Percentiles rank a stretch among this genome's conserved stretches.
These are phyloP conservation scores for Vanessa cardui DNA, from an alignment of 2,888 invertebrate genomes.

Conservation along the genomic window DNA sequence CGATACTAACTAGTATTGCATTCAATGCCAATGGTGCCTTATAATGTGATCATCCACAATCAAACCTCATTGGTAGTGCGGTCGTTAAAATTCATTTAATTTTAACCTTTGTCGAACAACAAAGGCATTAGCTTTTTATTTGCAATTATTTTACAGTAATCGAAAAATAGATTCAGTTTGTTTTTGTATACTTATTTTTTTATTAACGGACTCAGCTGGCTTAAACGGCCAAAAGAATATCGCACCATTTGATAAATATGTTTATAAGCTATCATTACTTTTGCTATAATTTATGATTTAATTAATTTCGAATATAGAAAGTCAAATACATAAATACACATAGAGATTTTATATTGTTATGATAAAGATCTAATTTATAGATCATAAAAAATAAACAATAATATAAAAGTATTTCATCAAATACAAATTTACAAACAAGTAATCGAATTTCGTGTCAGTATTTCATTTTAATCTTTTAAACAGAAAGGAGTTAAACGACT, in stretches of 20 bases:
- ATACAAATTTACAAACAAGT: constrained; percentile 12
- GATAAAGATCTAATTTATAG: constrained; percentile 2
- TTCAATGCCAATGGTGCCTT: constrained; percentile 49
- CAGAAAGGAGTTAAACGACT: constrained; percentile 70
- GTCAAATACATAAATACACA: no score
- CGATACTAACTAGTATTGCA: constrained; percentile 61
- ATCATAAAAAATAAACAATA: neutral
- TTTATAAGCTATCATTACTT: no score
- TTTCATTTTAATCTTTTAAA: constrained; percentile 60
- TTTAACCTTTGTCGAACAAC: neutral
- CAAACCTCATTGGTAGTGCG: neutral
- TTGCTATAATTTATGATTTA: no score
- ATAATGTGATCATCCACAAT: constrained; percentile 6
- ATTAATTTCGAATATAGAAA: no score
- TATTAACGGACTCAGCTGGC: neutral
- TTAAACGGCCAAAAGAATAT: no score
- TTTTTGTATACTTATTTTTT: neutral
- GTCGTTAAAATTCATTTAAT: neutral
- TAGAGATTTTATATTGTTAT: no score
- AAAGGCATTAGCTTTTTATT: neutral
- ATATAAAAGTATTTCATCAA: neutral
- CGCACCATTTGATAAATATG: no score
- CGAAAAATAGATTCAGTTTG: neutral
- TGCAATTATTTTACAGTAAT: neutral
- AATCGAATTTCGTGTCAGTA: constrained; percentile 40